Evolutionary conservation across 2,113 vertebrate species (phyloP).

Genomic region (Gobius niger): DNA sequence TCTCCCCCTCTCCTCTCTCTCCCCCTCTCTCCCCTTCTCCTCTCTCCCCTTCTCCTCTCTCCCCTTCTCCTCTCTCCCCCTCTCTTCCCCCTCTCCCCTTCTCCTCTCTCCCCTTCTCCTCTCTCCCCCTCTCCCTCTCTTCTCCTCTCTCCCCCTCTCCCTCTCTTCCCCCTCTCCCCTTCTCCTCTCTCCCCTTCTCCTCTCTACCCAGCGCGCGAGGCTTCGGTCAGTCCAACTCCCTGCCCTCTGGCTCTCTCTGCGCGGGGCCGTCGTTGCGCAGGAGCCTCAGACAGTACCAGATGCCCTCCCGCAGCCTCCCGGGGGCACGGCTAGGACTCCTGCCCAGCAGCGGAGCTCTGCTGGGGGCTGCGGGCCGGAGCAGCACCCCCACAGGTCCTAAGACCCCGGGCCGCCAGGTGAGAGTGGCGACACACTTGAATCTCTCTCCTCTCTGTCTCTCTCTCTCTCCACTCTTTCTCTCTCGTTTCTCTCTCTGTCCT

Average conservation of each 20-base stretch:
- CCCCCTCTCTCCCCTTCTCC: no score
- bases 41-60: no score
- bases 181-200: not conserved
- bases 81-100: no score
- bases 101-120: no score
- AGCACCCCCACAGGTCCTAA: conserved; percentile 90
- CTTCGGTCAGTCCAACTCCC: conserved; percentile 95
- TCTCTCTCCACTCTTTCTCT: no score
- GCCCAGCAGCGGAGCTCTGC: conserved; percentile 82
- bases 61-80: no score
- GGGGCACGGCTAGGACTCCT: conserved; percentile 86
- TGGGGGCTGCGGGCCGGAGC: conserved; percentile 86
- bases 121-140: no score
- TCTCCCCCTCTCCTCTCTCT: no score
- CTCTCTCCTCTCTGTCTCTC: no score
- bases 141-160: no score
- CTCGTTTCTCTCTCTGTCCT: no score
- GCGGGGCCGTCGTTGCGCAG: conserved; percentile 82
- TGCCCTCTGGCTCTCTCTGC: conserved; percentile 86
- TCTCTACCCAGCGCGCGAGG: conserved; percentile 76
- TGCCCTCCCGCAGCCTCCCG: conserved; percentile 91
- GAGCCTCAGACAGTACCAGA: conserved; percentile 93
- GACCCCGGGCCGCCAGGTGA: conserved; percentile 85
- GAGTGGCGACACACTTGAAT: conserved; percentile 23
- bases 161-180: no score